Percentiles rank a stretch among this genome's conserved stretches.
These are phyloP conservation scores for Lagria hirta DNA, from an alignment of 2,888 invertebrate genomes.

Conservation along the genomic window DNA sequence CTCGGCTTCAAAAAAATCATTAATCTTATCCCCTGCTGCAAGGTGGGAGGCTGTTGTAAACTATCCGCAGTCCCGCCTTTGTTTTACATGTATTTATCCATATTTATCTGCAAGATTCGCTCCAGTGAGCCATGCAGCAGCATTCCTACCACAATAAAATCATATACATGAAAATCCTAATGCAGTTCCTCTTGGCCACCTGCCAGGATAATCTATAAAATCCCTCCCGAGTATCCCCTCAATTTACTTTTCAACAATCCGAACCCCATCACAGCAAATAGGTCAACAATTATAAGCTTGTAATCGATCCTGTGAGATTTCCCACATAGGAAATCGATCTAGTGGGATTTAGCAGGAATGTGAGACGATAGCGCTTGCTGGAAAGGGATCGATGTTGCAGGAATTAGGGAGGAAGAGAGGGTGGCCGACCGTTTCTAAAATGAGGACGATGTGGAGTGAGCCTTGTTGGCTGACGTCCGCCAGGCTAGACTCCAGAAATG, in stretches of 20 bases:
- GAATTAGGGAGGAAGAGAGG: constrained; percentile 17
- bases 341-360: constrained; percentile 8
- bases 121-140: constrained; percentile 17
- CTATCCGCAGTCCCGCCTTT: too few species aligned
- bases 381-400: constrained; percentile 23
- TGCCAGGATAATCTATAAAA: constrained; percentile 29
- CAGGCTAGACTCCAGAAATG: constrained; percentile 18
- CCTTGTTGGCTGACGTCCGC: constrained; percentile 22
- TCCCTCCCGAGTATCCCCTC: constrained; percentile 3
- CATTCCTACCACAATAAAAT: constrained; percentile 31
- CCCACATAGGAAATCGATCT: constrained; percentile 14
- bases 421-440: constrained; percentile 12
- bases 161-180: constrained; percentile 33
- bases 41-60: too few species aligned
- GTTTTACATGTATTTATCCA: too few species aligned
- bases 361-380: constrained; percentile 23
- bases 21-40: too few species aligned
- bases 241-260: too few species aligned
- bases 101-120: constrained; percentile 32
- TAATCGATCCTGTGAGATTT: constrained; percentile 4
- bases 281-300: too few species aligned
- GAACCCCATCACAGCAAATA: too few species aligned
- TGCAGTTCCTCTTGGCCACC: constrained; percentile 32
- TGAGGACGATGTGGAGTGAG: constrained; percentile 22
- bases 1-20: too few species aligned